phyloP scores from a whole-genome alignment of 2,888 invertebrate genomes.

The Temnothorax unifasciatus region DNA sequence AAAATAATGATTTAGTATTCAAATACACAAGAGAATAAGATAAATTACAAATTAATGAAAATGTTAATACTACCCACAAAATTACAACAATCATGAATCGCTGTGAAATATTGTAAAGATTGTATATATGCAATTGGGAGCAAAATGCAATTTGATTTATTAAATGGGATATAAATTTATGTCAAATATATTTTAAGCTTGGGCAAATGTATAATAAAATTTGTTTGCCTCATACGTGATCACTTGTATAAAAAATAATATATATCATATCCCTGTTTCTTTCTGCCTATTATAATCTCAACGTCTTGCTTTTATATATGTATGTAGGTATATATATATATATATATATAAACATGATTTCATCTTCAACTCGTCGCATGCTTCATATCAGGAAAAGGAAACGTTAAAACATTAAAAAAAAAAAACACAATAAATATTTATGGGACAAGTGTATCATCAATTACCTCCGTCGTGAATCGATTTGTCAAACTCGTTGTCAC shows the following conservation, averaged over 20 bases:
- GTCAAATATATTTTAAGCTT: neutral
- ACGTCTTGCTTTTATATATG: neutral
- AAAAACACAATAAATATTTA: conserved; percentile 29
- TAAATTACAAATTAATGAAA: neutral
- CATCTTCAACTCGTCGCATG: conserved; percentile 61
- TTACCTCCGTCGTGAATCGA: conserved; percentile 82
- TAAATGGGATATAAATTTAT: conserved; percentile 3
- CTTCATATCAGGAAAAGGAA: conserved; percentile 52
- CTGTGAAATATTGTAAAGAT: neutral
- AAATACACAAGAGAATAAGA: conserved; percentile 2
- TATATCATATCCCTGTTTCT: neutral
- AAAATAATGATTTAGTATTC: neutral
- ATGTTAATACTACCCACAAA: neutral
- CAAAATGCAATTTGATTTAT: conserved; percentile 33
- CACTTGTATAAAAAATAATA: neutral
- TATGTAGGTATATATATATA: neutral
- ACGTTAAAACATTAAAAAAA: conserved; percentile 18
- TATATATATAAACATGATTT: neutral
- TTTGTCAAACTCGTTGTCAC: conserved; percentile 84
- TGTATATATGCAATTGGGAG: neutral
- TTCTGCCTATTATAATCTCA: neutral
- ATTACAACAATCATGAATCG: conserved; percentile 15
- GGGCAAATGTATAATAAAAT: neutral
- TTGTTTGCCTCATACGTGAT: conserved; percentile 7
- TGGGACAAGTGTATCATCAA: conserved; percentile 61